Evolutionary conservation across 2,113 vertebrate genomes (phyloP), one percentile per base, ranked within the genome.

Genomic region (Alectura lathami): DNA sequence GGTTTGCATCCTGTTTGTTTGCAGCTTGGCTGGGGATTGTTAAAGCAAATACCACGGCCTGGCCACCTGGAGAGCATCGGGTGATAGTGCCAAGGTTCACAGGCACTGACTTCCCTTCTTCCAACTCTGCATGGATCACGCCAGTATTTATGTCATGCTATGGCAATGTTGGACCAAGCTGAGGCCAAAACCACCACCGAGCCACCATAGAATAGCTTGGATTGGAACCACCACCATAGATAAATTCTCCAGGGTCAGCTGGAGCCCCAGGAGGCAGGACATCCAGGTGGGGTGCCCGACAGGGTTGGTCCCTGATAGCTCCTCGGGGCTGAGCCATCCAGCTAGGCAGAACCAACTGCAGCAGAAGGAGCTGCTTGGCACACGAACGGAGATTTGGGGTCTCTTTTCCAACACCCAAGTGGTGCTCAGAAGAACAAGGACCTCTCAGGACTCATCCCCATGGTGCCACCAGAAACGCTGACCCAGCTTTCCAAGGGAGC

Each of bases 161-260:
- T 1, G 6, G 67, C 63, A 66, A 69, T 50, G 4, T 22, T 3
- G 20, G 36, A 47, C n/a, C n/a, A 20, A n/a, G 45, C 26, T 42
- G n/a, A 11, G 26, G 54, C 22, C 64, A 54, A 54, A 50, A 8
- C 14, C 32, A 56, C 29, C 56, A 75, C 62, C 3, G 1, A 17
- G 32, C n/a, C 70, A 36, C 34, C 7, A 21, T 30, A n/a, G 32
- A n/a, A n/a, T 22, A 18, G 32, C 32, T 21, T 56, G 32, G 54
- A 4, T 21, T 56, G 30, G 54, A 56, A n/a, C 11, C 42, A 0
- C 1, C 2, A n/a, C 9, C 18, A 9, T 6, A 1, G 3, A 6
- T 9, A 38, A 73, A 50, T 11, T 18, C n/a, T 53, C 51, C 10
- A 6, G 23, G 57, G 17, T 40, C 32, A 63, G 11, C 51, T 29